These are phyloP conservation scores for Drosophila carrolli DNA, from an alignment of 1,140 invertebrate genomes.

Conservation along the genomic window DNA sequence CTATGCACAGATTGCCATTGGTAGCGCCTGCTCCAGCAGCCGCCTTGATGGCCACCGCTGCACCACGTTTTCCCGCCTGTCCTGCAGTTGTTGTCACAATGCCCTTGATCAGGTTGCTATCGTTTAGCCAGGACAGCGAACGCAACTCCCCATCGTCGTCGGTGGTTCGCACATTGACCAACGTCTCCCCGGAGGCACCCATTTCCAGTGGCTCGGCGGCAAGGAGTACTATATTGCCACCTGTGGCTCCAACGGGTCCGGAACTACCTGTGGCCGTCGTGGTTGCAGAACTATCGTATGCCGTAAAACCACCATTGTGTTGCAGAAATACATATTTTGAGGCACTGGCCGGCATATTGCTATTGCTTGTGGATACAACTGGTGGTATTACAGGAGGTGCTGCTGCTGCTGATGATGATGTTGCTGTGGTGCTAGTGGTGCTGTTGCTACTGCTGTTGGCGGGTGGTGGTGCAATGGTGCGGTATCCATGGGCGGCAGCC, in stretches of 20 bases:
- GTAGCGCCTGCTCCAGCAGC: background rate
- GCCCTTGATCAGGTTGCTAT: constrained; percentile 95
- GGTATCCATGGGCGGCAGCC: constrained; percentile 40
- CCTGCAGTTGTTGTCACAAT: constrained; percentile 63
- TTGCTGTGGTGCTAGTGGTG: constrained; percentile 42
- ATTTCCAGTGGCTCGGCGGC: constrained; percentile 76
- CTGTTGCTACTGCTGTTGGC: constrained; percentile 22
- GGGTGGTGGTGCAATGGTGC: constrained; percentile 24
- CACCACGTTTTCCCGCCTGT: constrained; percentile 15
- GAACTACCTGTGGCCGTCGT: constrained; percentile 16
- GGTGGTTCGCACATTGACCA: constrained; percentile 38
- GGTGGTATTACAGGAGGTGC: constrained; percentile 9
- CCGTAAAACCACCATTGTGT: constrained; percentile 57
- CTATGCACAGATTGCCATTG: constrained; percentile 56
- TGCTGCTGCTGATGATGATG: constrained; percentile 14
- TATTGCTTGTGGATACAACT: constrained; percentile 32
- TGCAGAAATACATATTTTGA: constrained; percentile 82
- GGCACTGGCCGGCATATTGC: constrained; percentile 47
- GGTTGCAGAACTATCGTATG: constrained; percentile 58
- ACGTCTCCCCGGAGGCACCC: constrained; percentile 29
- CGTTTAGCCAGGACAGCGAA: constrained; percentile 95
- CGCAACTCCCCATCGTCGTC: constrained; percentile 93
- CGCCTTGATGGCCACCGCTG: constrained; percentile 40
- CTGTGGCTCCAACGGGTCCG: constrained; percentile 1
- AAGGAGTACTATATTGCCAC: constrained; percentile 80